Base-by-base conservation (phyloP, 2,113 vertebrate species). In the Cephalopholis sonnerati region DNA sequence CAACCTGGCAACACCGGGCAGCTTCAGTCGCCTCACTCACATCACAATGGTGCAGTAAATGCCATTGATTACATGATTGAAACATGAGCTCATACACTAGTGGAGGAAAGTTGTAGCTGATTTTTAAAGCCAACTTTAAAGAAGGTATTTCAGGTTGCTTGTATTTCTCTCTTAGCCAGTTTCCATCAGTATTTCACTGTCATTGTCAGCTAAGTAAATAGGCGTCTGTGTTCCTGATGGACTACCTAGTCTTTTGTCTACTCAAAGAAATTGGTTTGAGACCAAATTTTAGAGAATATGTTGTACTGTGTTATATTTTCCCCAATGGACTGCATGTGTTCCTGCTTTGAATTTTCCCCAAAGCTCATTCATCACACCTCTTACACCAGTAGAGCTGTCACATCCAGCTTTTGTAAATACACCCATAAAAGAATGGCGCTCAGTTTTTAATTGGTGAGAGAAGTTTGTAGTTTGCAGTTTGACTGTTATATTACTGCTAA, bases 41-140 rank as follows among this genome's bases (percentile, higher is more conserved):
- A 55, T 77, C 65, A 85, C 77, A 88, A 55, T 85, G 66, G 79
- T 70, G 74, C 20, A 2, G 55, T 85, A 75, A 92, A 85, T 74
- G 84, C 25, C 44, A 48, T 25, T 91, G 91, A 93, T 93, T 93
- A 81, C 84, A 86, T 89, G 90, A 83, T 13, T 90, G 73, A 90
- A 92, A 87, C 86, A 90, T 91, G 85, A 82, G 86, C 71, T 78
- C 29, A 17, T 17, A 12, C 20, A 13, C 32, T 15, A 8, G 6
- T 16, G 50, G 29, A 58, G 69, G 54, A 71, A 66, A 62, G 48
- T 25, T 24, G 16, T 11, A n/a, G 54, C 74, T 79, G 77, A 69
- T 64, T 85, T 85, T 76, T 17, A 66, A 70, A 61, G 32, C 46
- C n/a, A 12, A 48, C 20, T 69, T 82, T 36, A 17, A 32, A 7